Evolutionary conservation across 2,888 invertebrate species (phyloP), one percentile per base, ranked within the genome.

Genomic region (Maniola hyperantus): DNA sequence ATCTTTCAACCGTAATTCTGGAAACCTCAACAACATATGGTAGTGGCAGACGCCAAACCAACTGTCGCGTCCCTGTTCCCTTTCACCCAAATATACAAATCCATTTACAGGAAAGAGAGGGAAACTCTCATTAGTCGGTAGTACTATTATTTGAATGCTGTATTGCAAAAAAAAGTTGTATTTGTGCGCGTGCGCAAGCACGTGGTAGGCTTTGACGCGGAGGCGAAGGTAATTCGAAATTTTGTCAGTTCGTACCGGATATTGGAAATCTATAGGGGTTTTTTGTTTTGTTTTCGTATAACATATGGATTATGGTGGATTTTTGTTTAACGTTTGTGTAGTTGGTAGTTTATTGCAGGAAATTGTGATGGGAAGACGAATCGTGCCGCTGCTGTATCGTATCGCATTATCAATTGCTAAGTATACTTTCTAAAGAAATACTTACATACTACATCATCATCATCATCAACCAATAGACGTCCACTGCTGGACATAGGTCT

Each of bases 21-120:
- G 79, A 87, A 91, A 91, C 91, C 91, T 91, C 91, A 91, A 88
- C 85, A 85, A 77, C 91, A 91, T 91, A 91, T 92, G 91, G 91
- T 79, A 72, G 80, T 84, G 83, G 91, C 91, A 91, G 89, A 91
- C 91, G 91, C 91, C 87, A 85, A 82, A 79, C 91, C 91, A 92
- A 91, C 91, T 92, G 91, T 91, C 83, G 84, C 72, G 64, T 80
- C 57, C 70, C 62, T 79, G 77, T 68, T 90, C 89, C 73, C 82
- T 77, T 66, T 89, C 78, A 53, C 65, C 54, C 76, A 26, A 57
- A 36, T 57, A 11, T 46, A 69, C 69, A 72, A 72, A 65, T 11
- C n/a, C 54, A 65, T 48, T 48, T 51, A 76, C 69, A 58, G 68
- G 81, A 90, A 69, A 71, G 83, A 75, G 89, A 88, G 58, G 68